These are phyloP conservation scores for Rhincodon typus DNA, from an alignment of 2,797 vertebrate genomes.

Conservation along the genomic window DNA sequence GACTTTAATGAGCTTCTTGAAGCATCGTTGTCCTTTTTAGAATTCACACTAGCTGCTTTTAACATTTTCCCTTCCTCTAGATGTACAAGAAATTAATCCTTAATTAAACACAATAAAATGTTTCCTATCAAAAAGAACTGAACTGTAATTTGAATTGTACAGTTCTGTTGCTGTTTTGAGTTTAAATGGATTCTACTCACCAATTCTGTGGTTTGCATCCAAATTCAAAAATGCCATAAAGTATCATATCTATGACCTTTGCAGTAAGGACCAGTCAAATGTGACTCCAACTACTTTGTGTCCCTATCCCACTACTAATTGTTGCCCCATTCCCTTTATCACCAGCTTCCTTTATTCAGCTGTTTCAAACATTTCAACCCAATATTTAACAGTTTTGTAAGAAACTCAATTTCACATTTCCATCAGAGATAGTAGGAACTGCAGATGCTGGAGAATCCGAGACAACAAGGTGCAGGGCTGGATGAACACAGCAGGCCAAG, in stretches of 20 bases:
- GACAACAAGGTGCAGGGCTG: no score
- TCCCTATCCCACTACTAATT: not conserved
- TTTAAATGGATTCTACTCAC: not conserved
- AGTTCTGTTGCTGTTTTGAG: not conserved
- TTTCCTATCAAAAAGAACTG: not conserved
- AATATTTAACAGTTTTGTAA: not conserved
- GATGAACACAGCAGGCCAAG: no score
- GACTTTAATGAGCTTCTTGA: not conserved
- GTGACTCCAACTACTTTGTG: not conserved
- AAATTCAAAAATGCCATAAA: not conserved
- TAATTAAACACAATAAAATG: not conserved
- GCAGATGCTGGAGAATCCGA: no score
- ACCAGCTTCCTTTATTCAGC: not conserved
- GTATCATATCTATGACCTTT: no score
- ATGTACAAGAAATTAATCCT: not conserved
- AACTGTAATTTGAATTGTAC: not conserved
- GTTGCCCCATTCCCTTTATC: not conserved
- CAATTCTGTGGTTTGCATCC: not conserved
- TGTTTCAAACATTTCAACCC: not conserved
- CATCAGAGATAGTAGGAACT: no score
- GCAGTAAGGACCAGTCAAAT: not conserved
- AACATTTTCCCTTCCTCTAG: not conserved
- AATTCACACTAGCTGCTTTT: not conserved
- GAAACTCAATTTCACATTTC: not conserved
- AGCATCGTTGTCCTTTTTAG: not conserved